Percentiles rank a stretch among this genome's conserved stretches.
Conservation (phyloP, 2,797 vertebrate species). For the Heteromormyrus szaboi region DNA sequence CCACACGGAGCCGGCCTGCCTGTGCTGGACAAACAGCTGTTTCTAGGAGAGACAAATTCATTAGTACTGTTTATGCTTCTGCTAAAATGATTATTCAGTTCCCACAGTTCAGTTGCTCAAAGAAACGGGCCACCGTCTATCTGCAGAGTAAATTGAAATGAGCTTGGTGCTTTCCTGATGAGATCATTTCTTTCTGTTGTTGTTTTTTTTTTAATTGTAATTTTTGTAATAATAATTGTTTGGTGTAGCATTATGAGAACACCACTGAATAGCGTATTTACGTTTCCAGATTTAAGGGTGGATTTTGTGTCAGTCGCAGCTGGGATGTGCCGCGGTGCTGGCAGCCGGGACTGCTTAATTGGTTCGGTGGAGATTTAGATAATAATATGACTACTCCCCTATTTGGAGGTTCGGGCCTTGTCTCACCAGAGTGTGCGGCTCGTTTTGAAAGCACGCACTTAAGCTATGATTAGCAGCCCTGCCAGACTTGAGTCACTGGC, state of each 20-base stretch:
- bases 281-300: slow-evolving; percentile 52
- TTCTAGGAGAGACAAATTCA: background rate
- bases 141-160: background rate
- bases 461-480: slow-evolving; percentile 1
- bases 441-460: background rate
- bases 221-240: background rate
- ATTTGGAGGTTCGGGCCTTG: slow-evolving; percentile 52
- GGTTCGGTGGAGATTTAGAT: slow-evolving; percentile 56
- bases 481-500: background rate
- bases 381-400: slow-evolving; percentile 33
- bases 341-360: slow-evolving; percentile 57
- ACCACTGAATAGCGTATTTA: slow-evolving; percentile 34
- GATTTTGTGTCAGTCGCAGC: slow-evolving; percentile 58
- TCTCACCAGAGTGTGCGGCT: slow-evolving; percentile 12
- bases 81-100: background rate
- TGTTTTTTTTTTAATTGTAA: slow-evolving; percentile 6
- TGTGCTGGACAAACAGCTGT: background rate
- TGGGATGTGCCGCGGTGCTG: slow-evolving; percentile 53
- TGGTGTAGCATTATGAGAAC: background rate
- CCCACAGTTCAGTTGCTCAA: background rate
- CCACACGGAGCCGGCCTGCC: background rate
- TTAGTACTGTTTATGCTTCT: background rate
- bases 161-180: background rate
- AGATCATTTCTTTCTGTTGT: slow-evolving; percentile 4
- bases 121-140: background rate